Percentiles rank a stretch among this genome's conserved stretches.
Conservation (phyloP, 2,888 invertebrate species). For the Eupithecia tripunctaria region DNA sequence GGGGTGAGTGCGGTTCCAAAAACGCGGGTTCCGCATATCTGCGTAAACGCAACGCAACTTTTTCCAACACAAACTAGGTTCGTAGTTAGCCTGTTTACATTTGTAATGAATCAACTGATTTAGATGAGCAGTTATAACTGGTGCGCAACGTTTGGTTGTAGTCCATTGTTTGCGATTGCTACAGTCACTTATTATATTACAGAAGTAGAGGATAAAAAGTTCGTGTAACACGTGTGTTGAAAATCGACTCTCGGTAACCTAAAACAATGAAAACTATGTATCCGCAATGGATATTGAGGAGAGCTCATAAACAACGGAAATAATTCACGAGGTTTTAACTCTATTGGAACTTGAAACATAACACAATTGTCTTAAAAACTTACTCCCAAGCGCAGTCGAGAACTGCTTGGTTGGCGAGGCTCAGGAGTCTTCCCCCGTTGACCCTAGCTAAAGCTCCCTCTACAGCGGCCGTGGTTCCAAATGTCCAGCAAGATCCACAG, state of each 20-base stretch:
- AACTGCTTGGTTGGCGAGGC: constrained; percentile 69
- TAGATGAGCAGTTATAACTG: too few species aligned
- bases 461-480: constrained; percentile 64
- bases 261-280: neutral
- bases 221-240: neutral
- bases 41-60: too few species aligned
- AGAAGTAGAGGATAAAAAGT: neutral
- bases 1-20: too few species aligned
- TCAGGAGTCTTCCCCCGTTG: constrained; percentile 65
- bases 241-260: neutral
- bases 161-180: too few species aligned
- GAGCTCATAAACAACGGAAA: neutral
- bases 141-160: too few species aligned
- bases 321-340: neutral
- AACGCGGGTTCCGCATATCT: too few species aligned
- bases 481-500: constrained; percentile 71
- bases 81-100: too few species aligned
- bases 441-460: constrained; percentile 69
- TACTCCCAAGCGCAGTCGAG: constrained; percentile 75
- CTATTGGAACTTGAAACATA: neutral
- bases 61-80: too few species aligned
- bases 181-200: too few species aligned
- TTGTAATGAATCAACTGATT: too few species aligned
- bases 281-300: neutral
- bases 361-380: constrained; percentile 1